These are phyloP conservation scores for Temnopleurus reevesii DNA, from an alignment of 53 echinoderm and acorn worm genomes.

Conservation along the genomic window DNA sequence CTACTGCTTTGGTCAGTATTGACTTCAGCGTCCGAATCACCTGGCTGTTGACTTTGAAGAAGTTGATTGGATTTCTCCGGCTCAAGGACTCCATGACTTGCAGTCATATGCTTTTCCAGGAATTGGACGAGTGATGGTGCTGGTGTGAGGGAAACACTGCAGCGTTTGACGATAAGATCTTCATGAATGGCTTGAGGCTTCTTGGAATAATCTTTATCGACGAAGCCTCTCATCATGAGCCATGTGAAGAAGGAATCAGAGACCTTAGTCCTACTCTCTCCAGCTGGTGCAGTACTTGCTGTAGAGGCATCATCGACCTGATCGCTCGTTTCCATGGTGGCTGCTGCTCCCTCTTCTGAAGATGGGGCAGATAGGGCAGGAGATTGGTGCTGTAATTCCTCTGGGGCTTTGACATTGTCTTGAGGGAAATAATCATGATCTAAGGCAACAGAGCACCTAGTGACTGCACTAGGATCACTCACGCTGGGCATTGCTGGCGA, in stretches of 20 bases:
- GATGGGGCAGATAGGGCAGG: not conserved
- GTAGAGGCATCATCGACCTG: not conserved
- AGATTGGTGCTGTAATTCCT: not conserved
- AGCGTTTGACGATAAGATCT: slow-evolving; percentile 8
- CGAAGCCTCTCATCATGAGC: slow-evolving; percentile 37
- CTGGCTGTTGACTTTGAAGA: no score
- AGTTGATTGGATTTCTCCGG: no score
- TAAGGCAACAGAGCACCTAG: not conserved
- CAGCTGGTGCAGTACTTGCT: not conserved
- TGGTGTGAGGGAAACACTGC: not conserved
- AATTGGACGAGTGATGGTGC: not conserved
- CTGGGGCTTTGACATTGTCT: not conserved
- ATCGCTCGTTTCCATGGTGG: no score
- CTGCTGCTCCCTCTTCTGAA: not conserved
- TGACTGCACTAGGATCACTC: not conserved
- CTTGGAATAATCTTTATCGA: slow-evolving; percentile 6
- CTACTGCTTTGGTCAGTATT: not conserved
- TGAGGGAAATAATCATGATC: slow-evolving; percentile 46
- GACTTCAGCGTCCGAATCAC: no score
- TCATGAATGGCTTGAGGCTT: slow-evolving; percentile 48
- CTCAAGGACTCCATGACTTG: not conserved
- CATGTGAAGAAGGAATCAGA: slow-evolving; percentile 40
- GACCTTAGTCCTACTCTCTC: not conserved
- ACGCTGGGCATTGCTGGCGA: not conserved
- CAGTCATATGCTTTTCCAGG: not conserved